Percentiles rank a stretch among this genome's conserved stretches.
Evolutionary conservation across 2,113 vertebrate genomes (phyloP).

Genomic region (Corythoichthys haematopterus): DNA sequence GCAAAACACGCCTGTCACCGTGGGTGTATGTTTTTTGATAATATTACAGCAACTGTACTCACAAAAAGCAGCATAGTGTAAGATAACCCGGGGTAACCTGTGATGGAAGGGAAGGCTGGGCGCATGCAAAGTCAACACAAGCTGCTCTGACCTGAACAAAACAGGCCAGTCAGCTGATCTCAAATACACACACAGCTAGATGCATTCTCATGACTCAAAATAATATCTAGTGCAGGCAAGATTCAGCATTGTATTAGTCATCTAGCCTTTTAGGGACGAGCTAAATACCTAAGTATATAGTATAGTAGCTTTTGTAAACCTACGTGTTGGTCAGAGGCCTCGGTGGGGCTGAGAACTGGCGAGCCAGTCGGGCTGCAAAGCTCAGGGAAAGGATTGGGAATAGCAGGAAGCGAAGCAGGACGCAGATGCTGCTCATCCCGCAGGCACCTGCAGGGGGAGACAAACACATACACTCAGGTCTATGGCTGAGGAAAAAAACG

Average conservation of each 20-base stretch:
- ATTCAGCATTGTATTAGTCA: background rate
- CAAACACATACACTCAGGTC: slow-evolving; percentile 6
- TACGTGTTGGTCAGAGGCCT: slow-evolving; percentile 79
- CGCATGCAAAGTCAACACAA: slow-evolving; percentile 50
- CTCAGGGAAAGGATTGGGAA: slow-evolving; percentile 96
- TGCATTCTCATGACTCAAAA: background rate
- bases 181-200: slow-evolving; percentile 10
- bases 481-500: background rate
- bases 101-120: slow-evolving; percentile 42
- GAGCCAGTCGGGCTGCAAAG: slow-evolving; percentile 83
- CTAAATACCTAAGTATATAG: background rate
- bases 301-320: slow-evolving; percentile 38
- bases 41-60: slow-evolving; percentile 29
- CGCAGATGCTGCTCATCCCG: slow-evolving; percentile 86
- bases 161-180: slow-evolving; percentile 44
- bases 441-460: slow-evolving; percentile 77
- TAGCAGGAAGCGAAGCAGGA: slow-evolving; percentile 89
- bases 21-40: slow-evolving; percentile 34
- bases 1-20: slow-evolving; percentile 44
- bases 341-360: slow-evolving; percentile 78
- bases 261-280: background rate
- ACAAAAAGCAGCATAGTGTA: slow-evolving; percentile 5
- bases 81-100: slow-evolving; percentile 58
- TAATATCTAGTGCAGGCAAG: background rate
- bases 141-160: slow-evolving; percentile 38